Evolutionary conservation across 2,888 invertebrate species (phyloP).

Genomic region (Chalcis sispes): DNA sequence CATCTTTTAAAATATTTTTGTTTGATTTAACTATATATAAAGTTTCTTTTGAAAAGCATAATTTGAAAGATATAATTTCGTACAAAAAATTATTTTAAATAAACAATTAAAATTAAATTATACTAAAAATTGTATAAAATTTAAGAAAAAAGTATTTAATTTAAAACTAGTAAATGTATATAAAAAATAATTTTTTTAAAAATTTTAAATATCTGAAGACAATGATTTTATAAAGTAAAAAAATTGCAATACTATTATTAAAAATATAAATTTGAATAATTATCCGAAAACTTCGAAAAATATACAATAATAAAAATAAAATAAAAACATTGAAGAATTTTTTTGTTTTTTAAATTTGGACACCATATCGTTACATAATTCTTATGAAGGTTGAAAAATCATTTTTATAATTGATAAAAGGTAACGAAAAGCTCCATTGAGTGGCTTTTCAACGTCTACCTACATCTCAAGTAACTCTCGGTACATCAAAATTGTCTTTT

Average conservation of each 20-base stretch:
- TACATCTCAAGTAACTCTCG: not conserved
- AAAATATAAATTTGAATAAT: no score
- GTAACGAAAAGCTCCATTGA: not conserved
- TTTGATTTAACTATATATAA: not conserved
- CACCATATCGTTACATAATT: conserved; percentile 9
- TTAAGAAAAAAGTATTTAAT: no score
- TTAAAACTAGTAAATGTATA: not conserved
- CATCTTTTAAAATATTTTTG: no score
- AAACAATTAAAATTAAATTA: no score
- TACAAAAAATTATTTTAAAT: no score
- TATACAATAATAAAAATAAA: not conserved
- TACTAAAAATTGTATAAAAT: no score
- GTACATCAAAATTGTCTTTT: not conserved
- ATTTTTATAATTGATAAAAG: conserved; percentile 1
- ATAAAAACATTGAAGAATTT: not conserved
- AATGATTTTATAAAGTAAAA: no score
- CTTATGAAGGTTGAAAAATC: not conserved
- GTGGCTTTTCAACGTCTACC: not conserved
- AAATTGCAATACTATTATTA: no score
- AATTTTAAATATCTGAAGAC: not conserved
- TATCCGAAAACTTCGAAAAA: not conserved
- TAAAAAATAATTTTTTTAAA: conserved; percentile 3
- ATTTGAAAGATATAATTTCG: no score
- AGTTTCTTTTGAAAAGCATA: no score
- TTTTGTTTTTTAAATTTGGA: no score